Conservation (phyloP, 1,140 invertebrate genomes). For the Heliconius himera region DNA sequence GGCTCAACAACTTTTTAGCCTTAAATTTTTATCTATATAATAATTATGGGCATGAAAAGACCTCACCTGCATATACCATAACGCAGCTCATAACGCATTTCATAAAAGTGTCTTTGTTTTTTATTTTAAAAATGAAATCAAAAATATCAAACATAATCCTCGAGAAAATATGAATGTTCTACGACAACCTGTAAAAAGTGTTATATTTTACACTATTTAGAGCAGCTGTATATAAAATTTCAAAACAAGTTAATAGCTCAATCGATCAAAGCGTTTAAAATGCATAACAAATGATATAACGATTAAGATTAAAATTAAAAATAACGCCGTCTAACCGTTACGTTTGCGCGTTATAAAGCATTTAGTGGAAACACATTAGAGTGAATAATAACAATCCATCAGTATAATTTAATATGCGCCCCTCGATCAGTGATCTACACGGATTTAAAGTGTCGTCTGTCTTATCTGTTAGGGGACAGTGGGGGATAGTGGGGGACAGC, state of each 20-base stretch:
- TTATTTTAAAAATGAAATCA: no score
- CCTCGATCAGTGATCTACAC: constrained; percentile 56
- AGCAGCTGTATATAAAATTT: constrained; percentile 1
- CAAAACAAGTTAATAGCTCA: constrained; percentile 32
- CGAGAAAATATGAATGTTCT: no score
- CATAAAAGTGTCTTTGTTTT: no score
- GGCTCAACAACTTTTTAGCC: no score
- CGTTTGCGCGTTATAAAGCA: constrained; percentile 54
- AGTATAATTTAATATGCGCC: constrained; percentile 72
- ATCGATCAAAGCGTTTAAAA: constrained; percentile 42
- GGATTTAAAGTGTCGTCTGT: constrained; percentile 65
- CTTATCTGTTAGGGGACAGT: constrained; percentile 48
- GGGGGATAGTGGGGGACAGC: no score
- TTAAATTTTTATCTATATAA: no score
- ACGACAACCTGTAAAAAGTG: no score
- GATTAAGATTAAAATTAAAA: constrained; percentile 52
- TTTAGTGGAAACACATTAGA: constrained; percentile 72
- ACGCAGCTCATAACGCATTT: no score
- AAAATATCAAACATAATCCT: no score
- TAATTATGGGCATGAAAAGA: no score
- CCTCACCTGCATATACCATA: no score
- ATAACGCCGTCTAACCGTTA: constrained; percentile 48
- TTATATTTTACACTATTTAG: not conserved
- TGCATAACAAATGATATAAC: constrained; percentile 52
- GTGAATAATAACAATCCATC: constrained; percentile 75